Base-by-base conservation (phyloP, 1,140 invertebrate genomes). In the Gryon sp. region DNA sequence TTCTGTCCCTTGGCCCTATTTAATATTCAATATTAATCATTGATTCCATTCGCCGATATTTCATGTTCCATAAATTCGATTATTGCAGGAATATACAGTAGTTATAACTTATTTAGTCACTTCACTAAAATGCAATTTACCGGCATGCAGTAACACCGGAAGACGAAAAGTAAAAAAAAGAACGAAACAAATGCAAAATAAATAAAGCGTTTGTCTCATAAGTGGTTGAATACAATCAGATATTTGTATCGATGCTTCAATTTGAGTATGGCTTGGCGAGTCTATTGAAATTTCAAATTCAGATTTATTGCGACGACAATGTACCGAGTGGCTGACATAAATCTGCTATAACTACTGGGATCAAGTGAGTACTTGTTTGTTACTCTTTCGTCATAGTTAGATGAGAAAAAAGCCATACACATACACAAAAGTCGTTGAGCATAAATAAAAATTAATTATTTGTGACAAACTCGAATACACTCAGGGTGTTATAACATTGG, bases 381-480 rank as follows among this genome's bases (percentile, higher is more conserved):
- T 36, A 52, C 46, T 19, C 62, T 22, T 36, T 45, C n/a, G n/a
- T n/a, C n/a, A n/a, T n/a, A n/a, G n/a, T n/a, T n/a, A n/a, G n/a
- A n/a, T n/a, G n/a, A n/a, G n/a, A n/a, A n/a, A n/a, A n/a, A n/a
- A n/a, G n/a, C n/a, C n/a, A n/a, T 34, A 41, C 26, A 20, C 14
- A 9, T 9, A 20, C 40, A 19, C 62, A 63, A 73, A 73, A 66
- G 55, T 75, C 62, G 59, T 53, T 68, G 48, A 53, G 62, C 62
- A 75, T 55, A 62, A 68, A 68, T 55, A 75, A 75, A 62, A 75
- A 68, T 75, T 75, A 75, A 75, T 75, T 75, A 75, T 75, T 68
- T 62, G 60, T 32, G 60, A 60, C 62, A 60, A 60, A 66, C 62
- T n/a, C n/a, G n/a, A n/a, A 38, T 53, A 50, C 16, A 36, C 60